Conservation (phyloP, 1,140 invertebrate species). For the Propsilocerus akamusi region DNA sequence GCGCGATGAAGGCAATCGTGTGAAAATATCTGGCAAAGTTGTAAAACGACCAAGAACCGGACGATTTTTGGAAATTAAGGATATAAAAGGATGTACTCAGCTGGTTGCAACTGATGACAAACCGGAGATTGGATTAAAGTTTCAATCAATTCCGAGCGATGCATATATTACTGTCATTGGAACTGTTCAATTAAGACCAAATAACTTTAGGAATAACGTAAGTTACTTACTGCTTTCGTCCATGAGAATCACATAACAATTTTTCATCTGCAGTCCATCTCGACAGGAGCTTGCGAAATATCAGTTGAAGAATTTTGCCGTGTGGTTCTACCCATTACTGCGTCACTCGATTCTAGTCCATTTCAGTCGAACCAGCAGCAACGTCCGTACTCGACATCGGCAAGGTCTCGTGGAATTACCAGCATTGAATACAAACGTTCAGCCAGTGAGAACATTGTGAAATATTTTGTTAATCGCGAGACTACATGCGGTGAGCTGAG, state of each 20-base stretch:
- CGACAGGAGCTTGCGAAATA: slow-evolving; percentile 25
- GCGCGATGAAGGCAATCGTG: slow-evolving; percentile 19
- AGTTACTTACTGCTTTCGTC: slow-evolving; percentile 2
- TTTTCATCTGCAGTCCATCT: slow-evolving; percentile 14
- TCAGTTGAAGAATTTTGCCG: slow-evolving; percentile 22
- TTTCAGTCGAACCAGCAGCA: slow-evolving; percentile 3
- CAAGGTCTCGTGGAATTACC: slow-evolving; percentile 18
- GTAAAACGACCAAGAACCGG: slow-evolving; percentile 21
- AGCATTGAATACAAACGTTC: slow-evolving; percentile 21
- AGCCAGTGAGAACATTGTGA: slow-evolving; percentile 23
- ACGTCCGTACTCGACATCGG: slow-evolving; percentile 7
- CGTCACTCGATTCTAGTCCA: slow-evolving; percentile 8
- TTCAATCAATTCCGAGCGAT: slow-evolving; percentile 18
- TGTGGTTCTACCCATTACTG: slow-evolving; percentile 17
- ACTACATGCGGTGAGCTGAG: slow-evolving; percentile 55
- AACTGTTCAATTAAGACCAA: slow-evolving; percentile 18
- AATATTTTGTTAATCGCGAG: slow-evolving; percentile 33
- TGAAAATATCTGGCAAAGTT: slow-evolving; percentile 22
- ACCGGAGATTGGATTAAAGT: slow-evolving; percentile 11
- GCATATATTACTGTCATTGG: slow-evolving; percentile 23
- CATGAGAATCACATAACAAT: not conserved
- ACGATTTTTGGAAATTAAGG: slow-evolving; percentile 23
- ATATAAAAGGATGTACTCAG: slow-evolving; percentile 24
- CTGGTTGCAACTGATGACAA: slow-evolving; percentile 22
- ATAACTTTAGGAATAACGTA: slow-evolving; percentile 19